A percentile compares a stretch with the other conserved stretches of the same genome.
phyloP scores from a whole-genome alignment of 2,888 invertebrate species.

The Lasioglossum vierecki region DNA sequence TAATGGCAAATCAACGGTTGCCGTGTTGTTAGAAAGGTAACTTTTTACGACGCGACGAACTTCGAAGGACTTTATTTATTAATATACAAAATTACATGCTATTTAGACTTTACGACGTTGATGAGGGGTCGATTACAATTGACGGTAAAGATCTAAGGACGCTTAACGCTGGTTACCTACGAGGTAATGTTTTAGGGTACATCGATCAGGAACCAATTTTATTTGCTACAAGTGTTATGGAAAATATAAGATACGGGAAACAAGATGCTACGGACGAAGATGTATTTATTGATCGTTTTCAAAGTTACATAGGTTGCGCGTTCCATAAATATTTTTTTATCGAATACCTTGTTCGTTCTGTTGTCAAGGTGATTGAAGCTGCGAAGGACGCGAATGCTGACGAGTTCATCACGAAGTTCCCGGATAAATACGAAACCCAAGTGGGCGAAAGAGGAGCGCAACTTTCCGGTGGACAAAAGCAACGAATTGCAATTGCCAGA shows the following conservation, averaged over 20 bases:
- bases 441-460: conserved; percentile 96
- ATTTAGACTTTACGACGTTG: conserved; percentile 92
- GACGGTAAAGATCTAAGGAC: conserved; percentile 90
- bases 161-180: conserved; percentile 93
- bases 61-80: neutral
- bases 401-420: conserved; percentile 93
- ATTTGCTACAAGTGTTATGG: conserved; percentile 95
- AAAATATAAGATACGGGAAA: conserved; percentile 97
- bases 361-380: conserved; percentile 89
- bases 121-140: conserved; percentile 89
- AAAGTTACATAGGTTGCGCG: neutral
- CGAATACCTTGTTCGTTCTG: neutral
- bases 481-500: conserved; percentile 96
- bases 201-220: conserved; percentile 97
- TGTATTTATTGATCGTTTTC: conserved; percentile 81
- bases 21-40: conserved; percentile 93
- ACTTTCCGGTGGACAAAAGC: conserved; percentile 98
- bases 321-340: neutral
- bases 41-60: conserved; percentile 2
- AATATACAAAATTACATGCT: conserved; percentile 61
- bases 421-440: conserved; percentile 92
- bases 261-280: conserved; percentile 89
- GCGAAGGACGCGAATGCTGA: conserved; percentile 96
- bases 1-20: conserved; percentile 97
- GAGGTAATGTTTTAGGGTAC: conserved; percentile 92